Evolutionary conservation across 2,888 invertebrate species (phyloP).

Genomic region (Netelia melanura): DNA sequence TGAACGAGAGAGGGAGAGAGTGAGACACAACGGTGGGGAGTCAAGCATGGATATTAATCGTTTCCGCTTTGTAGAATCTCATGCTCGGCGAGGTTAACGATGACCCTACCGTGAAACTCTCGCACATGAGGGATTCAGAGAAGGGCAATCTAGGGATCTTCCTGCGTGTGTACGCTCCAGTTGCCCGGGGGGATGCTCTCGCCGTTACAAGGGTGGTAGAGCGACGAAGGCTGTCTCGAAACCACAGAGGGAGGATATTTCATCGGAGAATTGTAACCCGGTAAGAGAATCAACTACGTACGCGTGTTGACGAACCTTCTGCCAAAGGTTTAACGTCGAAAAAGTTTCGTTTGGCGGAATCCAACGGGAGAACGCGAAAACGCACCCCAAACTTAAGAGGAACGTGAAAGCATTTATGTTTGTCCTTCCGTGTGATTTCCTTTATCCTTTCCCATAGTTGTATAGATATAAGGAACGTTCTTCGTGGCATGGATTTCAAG

Average conservation of each 20-base stretch:
- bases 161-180: conserved; percentile 66
- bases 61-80: conserved; percentile 69
- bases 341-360: too few relatives aligned
- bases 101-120: conserved; percentile 49
- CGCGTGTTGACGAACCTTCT: conserved; percentile 30
- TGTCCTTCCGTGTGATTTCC: conserved; percentile 10
- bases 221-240: conserved; percentile 35
- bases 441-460: not conserved
- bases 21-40: conserved; percentile 65
- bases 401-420: conserved; percentile 18
- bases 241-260: conserved; percentile 45
- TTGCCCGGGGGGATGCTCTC: conserved; percentile 51
- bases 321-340: not conserved
- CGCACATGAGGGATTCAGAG: conserved; percentile 27
- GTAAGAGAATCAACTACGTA: conserved; percentile 76
- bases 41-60: conserved; percentile 68
- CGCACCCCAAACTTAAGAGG: conserved; percentile 1
- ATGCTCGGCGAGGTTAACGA: conserved; percentile 67
- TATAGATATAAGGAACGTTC: not conserved
- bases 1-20: conserved; percentile 26
- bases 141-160: conserved; percentile 63
- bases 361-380: too few relatives aligned
- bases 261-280: conserved; percentile 65
- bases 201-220: conserved; percentile 24
- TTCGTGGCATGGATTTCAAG: not conserved